A percentile compares a stretch with the other conserved stretches of the same genome.
Conservation (phyloP, 2,113 vertebrate species). For the Eubucco bourcierii region DNA sequence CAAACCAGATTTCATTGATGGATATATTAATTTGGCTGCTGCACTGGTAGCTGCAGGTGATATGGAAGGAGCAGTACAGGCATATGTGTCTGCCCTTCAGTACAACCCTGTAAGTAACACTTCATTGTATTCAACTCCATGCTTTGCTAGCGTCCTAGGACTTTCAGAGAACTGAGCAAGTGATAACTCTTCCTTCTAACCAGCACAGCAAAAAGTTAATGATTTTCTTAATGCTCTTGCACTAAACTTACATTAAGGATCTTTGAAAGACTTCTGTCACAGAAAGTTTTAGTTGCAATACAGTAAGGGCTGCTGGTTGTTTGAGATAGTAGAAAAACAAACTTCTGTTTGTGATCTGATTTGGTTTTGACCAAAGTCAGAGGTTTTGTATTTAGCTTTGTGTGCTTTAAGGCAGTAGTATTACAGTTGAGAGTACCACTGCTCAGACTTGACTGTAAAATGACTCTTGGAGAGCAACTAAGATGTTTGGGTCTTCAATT, state of each 20-base stretch:
- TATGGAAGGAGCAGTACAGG: conserved; percentile 99
- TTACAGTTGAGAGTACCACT: background rate
- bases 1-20: conserved; percentile 98
- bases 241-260: background rate
- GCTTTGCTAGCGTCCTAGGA: background rate
- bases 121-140: background rate
- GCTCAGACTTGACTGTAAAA: background rate
- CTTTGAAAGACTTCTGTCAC: background rate
- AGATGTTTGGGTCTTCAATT: background rate
- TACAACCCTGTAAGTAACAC: conserved; percentile 93
- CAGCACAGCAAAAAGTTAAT: background rate
- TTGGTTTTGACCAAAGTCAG: background rate
- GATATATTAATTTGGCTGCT: conserved; percentile 98
- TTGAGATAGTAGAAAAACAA: background rate
- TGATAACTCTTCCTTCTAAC: background rate
- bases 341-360: background rate
- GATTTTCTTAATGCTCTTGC: background rate
- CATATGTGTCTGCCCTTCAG: conserved; percentile 97
- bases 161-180: background rate
- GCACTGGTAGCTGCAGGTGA: conserved; percentile 96
- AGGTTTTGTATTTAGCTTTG: background rate
- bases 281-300: background rate
- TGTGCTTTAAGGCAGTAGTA: background rate
- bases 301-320: background rate
- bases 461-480: background rate